Percentiles rank a stretch among this genome's conserved stretches.
Conservation (phyloP, 2,888 invertebrate genomes). For the Drosophila seclusa region DNA sequence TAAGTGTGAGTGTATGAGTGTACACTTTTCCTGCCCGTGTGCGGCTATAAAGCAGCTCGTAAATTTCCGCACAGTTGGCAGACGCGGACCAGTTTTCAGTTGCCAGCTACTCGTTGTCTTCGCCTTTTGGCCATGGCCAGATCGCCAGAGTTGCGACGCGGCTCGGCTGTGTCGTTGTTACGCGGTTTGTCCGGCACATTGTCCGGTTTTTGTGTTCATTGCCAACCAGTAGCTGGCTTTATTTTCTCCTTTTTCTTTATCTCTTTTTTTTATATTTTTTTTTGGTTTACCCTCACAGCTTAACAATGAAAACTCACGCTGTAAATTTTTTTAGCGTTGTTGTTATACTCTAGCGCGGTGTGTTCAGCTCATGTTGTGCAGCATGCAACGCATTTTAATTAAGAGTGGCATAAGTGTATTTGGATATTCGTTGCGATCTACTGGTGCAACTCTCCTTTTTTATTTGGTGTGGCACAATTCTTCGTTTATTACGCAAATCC, state of each 20-base stretch:
- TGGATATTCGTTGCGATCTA: neutral
- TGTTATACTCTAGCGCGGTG: slow-evolving; percentile 6
- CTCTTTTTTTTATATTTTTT: neutral
- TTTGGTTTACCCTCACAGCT: slow-evolving; percentile 12
- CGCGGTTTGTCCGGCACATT: slow-evolving; percentile 24
- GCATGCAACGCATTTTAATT: neutral
- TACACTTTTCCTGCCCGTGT: slow-evolving; percentile 47
- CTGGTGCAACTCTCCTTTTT: neutral
- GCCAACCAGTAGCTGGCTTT: slow-evolving; percentile 35
- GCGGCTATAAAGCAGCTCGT: slow-evolving; percentile 73
- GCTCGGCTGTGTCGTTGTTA: slow-evolving; percentile 10
- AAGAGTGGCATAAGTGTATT: slow-evolving; percentile 23
- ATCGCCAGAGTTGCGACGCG: slow-evolving; percentile 49
- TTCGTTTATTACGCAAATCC: slow-evolving; percentile 75
- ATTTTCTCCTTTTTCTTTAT: neutral
- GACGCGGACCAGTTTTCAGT: slow-evolving; percentile 29
- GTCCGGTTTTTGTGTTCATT: slow-evolving; percentile 39
- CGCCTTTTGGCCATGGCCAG: slow-evolving; percentile 38
- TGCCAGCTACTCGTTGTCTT: slow-evolving; percentile 48
- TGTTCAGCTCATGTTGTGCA: neutral
- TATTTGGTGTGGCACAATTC: slow-evolving; percentile 43
- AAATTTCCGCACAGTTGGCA: slow-evolving; percentile 66
- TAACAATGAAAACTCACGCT: slow-evolving; percentile 62
- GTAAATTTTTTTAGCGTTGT: slow-evolving; percentile 40
- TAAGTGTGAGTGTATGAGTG: slow-evolving; percentile 14